phyloP scores from a whole-genome alignment of 2,797 vertebrate genomes.

The Bryconaethiops microstoma region DNA sequence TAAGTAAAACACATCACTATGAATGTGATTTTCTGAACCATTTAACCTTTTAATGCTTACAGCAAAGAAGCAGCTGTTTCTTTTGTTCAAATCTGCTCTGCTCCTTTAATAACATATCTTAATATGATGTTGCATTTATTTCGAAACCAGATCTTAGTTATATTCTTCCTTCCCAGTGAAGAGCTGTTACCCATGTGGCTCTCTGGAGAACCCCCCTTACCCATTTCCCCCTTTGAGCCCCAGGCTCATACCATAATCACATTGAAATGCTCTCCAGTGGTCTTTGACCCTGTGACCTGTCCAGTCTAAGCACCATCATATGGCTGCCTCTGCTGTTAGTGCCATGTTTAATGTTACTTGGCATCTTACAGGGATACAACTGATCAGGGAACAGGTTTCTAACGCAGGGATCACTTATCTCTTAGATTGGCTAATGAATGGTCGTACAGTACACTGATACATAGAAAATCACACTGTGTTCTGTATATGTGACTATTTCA shows the following conservation, averaged over 20 bases:
- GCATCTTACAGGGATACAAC: background rate
- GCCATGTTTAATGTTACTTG: slow-evolving; percentile 24
- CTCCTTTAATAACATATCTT: no score
- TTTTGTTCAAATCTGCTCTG: no score
- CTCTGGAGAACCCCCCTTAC: slow-evolving; percentile 32
- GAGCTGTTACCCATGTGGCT: slow-evolving; percentile 7
- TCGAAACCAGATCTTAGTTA: slow-evolving; percentile 17
- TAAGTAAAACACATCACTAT: no score
- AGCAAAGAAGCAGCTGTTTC: no score
- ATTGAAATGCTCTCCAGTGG: slow-evolving; percentile 62
- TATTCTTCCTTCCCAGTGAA: slow-evolving; percentile 37
- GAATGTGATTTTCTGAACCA: no score
- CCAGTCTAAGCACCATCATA: slow-evolving; percentile 44
- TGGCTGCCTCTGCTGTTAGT: slow-evolving; percentile 25
- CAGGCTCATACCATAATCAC: slow-evolving; percentile 61
- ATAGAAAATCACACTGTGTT: no score
- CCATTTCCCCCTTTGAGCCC: slow-evolving; percentile 24
- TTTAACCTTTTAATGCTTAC: no score
- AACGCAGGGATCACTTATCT: no score
- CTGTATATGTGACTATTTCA: no score
- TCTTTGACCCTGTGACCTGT: slow-evolving; percentile 49
- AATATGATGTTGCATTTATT: no score
- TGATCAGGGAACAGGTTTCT: background rate
- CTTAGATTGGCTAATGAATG: background rate
- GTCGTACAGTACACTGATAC: no score